Evolutionary conservation across 1,140 invertebrate species (phyloP).

Genomic region (Colletes gigas): DNA sequence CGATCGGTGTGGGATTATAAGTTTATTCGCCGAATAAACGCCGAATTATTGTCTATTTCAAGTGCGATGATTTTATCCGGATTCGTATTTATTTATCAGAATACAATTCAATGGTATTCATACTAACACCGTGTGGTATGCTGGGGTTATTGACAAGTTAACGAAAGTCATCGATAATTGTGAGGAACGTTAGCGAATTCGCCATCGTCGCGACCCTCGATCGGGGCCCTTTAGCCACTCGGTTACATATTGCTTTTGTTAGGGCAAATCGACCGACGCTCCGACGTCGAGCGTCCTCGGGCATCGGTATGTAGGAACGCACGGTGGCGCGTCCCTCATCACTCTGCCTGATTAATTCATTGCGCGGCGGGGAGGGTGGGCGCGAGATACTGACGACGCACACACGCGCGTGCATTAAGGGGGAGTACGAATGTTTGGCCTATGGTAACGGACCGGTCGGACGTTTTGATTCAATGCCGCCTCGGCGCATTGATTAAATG

Average conservation of each 20-base stretch:
- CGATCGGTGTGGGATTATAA: too few species aligned
- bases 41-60: too few species aligned
- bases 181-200: background rate
- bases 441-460: conserved; percentile 47
- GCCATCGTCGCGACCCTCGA: background rate
- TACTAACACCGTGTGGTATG: too few species aligned
- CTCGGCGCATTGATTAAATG: conserved; percentile 68
- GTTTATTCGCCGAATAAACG: too few species aligned
- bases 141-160: background rate
- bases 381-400: conserved; percentile 35
- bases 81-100: too few species aligned
- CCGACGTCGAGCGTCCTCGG: conserved; percentile 36
- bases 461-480: conserved; percentile 67
- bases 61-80: too few species aligned
- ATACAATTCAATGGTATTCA: too few species aligned
- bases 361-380: conserved; percentile 22
- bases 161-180: conserved; percentile 10
- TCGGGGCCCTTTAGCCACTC: background rate
- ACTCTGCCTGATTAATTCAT: conserved; percentile 69
- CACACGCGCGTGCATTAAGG: conserved; percentile 11
- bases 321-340: conserved; percentile 59
- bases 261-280: conserved; percentile 37
- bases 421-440: conserved; percentile 38
- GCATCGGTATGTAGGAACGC: conserved; percentile 46
- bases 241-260: conserved; percentile 44